Base-by-base conservation (phyloP, 2,888 invertebrate genomes). In the Agrotis exclamationis region DNA sequence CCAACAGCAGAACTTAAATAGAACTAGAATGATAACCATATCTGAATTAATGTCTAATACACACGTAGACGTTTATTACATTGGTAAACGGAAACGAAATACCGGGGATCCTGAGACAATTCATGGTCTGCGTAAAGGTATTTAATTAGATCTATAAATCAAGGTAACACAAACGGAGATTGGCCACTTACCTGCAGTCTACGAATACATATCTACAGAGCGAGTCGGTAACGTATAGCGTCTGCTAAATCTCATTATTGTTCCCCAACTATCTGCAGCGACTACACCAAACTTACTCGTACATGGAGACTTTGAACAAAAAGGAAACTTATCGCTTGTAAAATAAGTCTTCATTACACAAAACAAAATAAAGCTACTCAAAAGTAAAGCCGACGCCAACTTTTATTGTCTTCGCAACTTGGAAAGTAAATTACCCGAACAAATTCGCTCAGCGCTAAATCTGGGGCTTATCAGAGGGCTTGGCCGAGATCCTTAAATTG, bases 381-480 rank as follows among this genome's bases (percentile, higher is more conserved):
- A 92, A 93, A 91, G 90, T 88, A 90, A 89, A 89, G 86, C 89
- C 86, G 81, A 81, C 87, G 88, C 92, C 88, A 94, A 94, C 90
- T 95, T 95, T 95, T 95, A 95, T 94, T 95, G 94, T 95, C 93
- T 94, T 94, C 92, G 88, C 93, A 94, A 94, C 93, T 95, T 92
- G 89, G 91, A 90, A 92, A 94, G 94, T 95, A 95, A 94, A 95
- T 95, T 95, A 93, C 93, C 90, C 93, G 93, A 93, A 94, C 94
- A 95, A 95, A 95, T 94, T 95, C 94, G 91, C 93, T 93, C 93
- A 91, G 89, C 94, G 92, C 93, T 94, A 94, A 95, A 94, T 95
- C 95, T 93, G 93, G 88, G 90, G 93, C 93, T 94, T 94, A 95
- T 94, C 94, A 93, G 93, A 89, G 89, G 91, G 90, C 88, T 93